Base-by-base conservation (phyloP, 2,113 vertebrate genomes). In the Dolichotis patagonum region DNA sequence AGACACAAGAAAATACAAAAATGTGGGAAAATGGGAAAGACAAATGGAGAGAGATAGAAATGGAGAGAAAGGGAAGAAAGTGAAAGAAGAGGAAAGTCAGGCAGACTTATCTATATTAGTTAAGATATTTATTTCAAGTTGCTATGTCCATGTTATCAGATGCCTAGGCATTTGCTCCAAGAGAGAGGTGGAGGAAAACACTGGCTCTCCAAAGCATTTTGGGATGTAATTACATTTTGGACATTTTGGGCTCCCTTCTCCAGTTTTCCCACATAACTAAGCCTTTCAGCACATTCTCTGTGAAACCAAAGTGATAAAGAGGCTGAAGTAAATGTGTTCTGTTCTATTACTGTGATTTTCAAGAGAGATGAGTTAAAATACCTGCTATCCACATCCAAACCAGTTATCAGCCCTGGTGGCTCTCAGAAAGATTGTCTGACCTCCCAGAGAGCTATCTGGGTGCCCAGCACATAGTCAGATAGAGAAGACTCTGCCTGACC, bases 301-400 rank as follows among this genome's bases (percentile, higher is more conserved):
- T 2, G 62, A 83, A 77, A 88, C 43, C 6, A 63, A 16, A 86
- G 62, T 52, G 28, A 90, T 32, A 78, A 16, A 41, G 17, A 65
- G 78, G 80, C 38, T 24, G 56, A 73, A 84, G n/a, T 38, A 96
- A 95, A 88, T 85, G 63, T 28, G 22, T 97, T 86, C 54, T 86
- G 52, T 95, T 95, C 49, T 97, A 94, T 97, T 85, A 91, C 91
- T 94, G 93, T 97, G 86, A 96, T 97, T 97, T 96, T 96, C 93
- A 94, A 90, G 86, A 95, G 1, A 71, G 56, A 96, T 80, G 62
- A 96, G 93, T 85, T 92, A 91, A 96, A 97, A 96, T 94, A 93
- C 69, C 93, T 95, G 89, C 67, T 98, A 94, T 98, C 58, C 80
- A 93, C 62, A 56, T 60, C 13, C 2, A 75, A 96, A 91, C 30